Conservation (phyloP, 2,797 vertebrate species). For the Sebastolobus altivelis region DNA sequence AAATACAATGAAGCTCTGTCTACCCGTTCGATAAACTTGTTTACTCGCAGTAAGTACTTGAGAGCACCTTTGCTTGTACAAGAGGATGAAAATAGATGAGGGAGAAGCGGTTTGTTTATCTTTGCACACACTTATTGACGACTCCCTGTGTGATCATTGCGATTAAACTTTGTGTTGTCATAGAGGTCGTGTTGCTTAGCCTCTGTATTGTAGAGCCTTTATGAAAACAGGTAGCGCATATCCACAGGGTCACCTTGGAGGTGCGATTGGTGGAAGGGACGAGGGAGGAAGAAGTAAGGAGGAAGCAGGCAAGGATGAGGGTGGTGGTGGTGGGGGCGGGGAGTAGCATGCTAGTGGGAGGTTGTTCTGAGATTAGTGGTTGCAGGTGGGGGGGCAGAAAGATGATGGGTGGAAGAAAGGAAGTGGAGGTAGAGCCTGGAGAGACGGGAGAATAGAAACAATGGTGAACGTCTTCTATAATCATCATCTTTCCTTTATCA, state of each 20-base stretch:
- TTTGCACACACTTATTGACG: conserved; percentile 28
- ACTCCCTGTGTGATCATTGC: conserved; percentile 25
- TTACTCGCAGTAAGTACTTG: conserved; percentile 17
- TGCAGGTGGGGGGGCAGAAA: conserved; percentile 5
- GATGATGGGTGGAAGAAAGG: conserved; percentile 35
- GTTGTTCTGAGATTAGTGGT: conserved; percentile 46
- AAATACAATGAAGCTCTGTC: background rate
- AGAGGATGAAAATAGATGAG: conserved; percentile 13
- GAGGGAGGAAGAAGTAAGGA: conserved; percentile 15
- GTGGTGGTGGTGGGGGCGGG: background rate
- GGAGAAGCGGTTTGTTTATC: conserved; percentile 36
- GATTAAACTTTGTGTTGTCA: conserved; percentile 56
- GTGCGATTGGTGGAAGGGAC: conserved; percentile 41
- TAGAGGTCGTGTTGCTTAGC: conserved; percentile 29
- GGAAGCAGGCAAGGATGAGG: conserved; percentile 19
- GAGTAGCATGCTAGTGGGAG: conserved; percentile 32
- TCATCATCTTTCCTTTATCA: conserved; percentile 43
- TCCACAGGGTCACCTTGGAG: conserved; percentile 75
- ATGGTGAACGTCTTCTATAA: conserved; percentile 41
- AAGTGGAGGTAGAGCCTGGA: conserved; percentile 26
- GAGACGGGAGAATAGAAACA: conserved; percentile 27
- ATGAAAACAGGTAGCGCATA: conserved; percentile 45
- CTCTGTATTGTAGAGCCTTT: conserved; percentile 2
- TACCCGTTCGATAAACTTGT: conserved; percentile 4
- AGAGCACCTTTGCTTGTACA: conserved; percentile 12